These are phyloP conservation scores for Phoxinus phoxinus DNA, from an alignment of 2,113 vertebrate genomes.

Conservation along the genomic window DNA sequence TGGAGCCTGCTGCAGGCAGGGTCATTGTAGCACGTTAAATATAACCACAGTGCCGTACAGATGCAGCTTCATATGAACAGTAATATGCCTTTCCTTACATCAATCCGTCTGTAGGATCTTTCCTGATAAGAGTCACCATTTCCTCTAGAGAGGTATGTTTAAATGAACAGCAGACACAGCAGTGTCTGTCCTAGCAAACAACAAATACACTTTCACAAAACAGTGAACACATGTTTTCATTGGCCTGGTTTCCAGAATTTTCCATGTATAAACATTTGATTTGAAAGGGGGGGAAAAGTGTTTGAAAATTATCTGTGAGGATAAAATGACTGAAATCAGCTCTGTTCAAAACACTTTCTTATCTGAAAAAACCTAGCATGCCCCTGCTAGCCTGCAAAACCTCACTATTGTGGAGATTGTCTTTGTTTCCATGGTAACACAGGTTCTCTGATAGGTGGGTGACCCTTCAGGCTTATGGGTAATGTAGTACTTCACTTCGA, in stretches of 20 bases:
- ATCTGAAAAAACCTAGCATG: background rate
- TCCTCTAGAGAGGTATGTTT: background rate
- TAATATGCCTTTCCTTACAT: slow-evolving; percentile 6
- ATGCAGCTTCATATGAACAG: background rate
- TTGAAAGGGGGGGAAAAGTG: background rate
- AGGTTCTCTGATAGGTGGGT: background rate
- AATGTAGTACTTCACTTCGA: background rate
- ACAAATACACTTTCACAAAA: slow-evolving; percentile 15
- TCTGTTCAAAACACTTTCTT: background rate
- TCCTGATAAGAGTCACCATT: slow-evolving; percentile 14
- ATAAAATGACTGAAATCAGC: background rate
- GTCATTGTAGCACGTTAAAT: slow-evolving; percentile 17
- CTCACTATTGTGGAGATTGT: background rate
- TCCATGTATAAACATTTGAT: background rate
- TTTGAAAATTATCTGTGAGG: background rate
- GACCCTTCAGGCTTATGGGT: background rate
- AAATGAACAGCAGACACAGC: background rate
- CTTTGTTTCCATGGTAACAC: slow-evolving; percentile 20
- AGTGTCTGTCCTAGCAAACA: slow-evolving; percentile 10
- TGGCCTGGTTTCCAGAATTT: slow-evolving; percentile 4
- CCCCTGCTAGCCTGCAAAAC: background rate
- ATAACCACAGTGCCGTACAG: background rate
- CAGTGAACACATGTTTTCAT: background rate
- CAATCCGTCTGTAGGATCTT: background rate
- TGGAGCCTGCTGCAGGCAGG: slow-evolving; percentile 2